Base-by-base conservation (phyloP, 1,140 invertebrate genomes). In the Bathynomus jamesi region DNA sequence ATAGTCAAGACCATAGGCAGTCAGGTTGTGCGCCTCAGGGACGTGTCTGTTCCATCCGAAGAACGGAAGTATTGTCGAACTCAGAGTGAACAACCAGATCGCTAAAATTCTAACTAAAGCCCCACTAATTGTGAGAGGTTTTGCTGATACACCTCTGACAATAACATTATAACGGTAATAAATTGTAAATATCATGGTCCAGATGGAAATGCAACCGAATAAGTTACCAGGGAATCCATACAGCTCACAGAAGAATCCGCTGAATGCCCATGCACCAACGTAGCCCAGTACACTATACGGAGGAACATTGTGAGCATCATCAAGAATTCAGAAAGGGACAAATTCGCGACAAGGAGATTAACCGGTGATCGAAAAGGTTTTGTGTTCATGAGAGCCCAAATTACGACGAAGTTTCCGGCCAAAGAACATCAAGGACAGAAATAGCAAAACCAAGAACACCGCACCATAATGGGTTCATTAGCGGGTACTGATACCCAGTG, bases 281-380 rank as follows among this genome's bases (percentile, higher is more conserved):
- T 24, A 61, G 31, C 77, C 77, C 78, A 11, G 64, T 40, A 24
- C 68, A 92, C 87, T 90, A 93, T 93, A 70, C 91, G 86, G 28
- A 91, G 91, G 72, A 89, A 87, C 79, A 80, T 81, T 17, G 78
- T 78, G 46, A 78, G 76, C 80, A 81, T 81, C 89, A 95, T 94
- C 29, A 89, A 81, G 79, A 95, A 93, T 79, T 95, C 92, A 13
- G 90, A 92, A 80, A 94, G 89, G 8, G 92, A 91, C 77, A 94
- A 84, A 82, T 93, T 94, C 53, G 93, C 86, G 13, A 94, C 89
- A 29, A 93, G 84, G 67, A 93, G 81, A 81, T 94, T 94, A 69
- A 91, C 91, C 13, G 92, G 92, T 28, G 91, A 91, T 76, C 91
- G 86, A 2, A 94, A 85, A 61, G 83, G 83, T 82, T 91, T 91